Base-by-base conservation (phyloP, 2,888 invertebrate genomes). In the Caenorhabditis wallacei region DNA sequence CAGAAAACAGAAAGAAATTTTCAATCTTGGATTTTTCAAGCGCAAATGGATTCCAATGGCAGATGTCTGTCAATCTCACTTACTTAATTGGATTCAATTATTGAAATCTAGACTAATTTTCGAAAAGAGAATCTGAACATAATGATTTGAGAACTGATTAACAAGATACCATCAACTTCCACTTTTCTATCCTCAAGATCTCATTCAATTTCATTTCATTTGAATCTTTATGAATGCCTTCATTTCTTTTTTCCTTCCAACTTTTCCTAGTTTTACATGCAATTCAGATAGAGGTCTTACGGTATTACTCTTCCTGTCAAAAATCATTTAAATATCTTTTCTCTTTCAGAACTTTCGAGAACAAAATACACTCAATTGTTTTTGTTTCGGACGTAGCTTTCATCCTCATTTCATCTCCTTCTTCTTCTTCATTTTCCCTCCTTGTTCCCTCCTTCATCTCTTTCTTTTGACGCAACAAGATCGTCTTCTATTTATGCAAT, bases 361-460 rank as follows among this genome's bases (percentile, higher is more conserved):
- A 53, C 51, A 51, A 63, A 63, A 61, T 72, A 61, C 63, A 30
- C 72, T 61, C 72, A 72, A 72, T 72, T 72, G 72, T 72, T 72
- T 72, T 72, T 72, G 63, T 20, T 48, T 56, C 56, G 54, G 40
- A 72, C 63, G 74, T 64, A 63, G 64, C 63, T 64, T 46, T 66
- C 56, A 56, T 30, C 18, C 51, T 48, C 8, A 30, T 30, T 30
- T 3, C 30, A 5, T 8, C 61, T 72, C 35, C 46, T 48, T 37
- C 22, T 63, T 18, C 22, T 7, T 51, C 48, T 64, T 51, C 64
- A 13, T 51, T 51, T 64, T 30, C 30, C n/a, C 30, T 30, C 30
- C 30, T 30, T 30, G 30, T 30, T 30, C 30, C 8, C 30, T 22
- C 26, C 51, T 35, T 40, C 35, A 30, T 10, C 63, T 72, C 22